Base-by-base conservation (phyloP, 2,797 vertebrate genomes). In the Holocentrus rufus region DNA sequence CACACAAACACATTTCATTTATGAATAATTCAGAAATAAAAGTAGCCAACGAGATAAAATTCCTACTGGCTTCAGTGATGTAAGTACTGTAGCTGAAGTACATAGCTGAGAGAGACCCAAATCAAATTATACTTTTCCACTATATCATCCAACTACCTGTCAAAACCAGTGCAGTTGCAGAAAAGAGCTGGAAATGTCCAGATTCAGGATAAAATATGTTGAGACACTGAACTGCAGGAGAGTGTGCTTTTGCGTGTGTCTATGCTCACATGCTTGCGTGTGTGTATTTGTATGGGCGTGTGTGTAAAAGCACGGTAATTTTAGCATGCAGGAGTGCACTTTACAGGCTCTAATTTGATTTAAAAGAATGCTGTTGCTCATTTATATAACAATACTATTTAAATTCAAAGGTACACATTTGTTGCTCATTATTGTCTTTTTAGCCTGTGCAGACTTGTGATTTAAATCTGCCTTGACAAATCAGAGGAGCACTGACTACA, bases 31-130 rank as follows among this genome's bases (percentile, higher is more conserved):
- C 65, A 65, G 6, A 74, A 59, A 52, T 46, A 59, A 64, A 66
- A 69, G 75, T 66, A 57, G 55, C 65, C 59, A 3, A 56, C 39
- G 44, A 70, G 57, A 71, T 80, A 64, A 69, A 69, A 72, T 23
- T 78, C 22, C 36, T 85, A 83, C 84, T 66, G 62, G 78, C 76
- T 81, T 65, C 69, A 68, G 27, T 83, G 72, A 83, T 82, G 50
- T 68, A 74, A 85, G 68, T 63, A 1, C 31, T 42, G 11, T 42
- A 82, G 63, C 74, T 82, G 15, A 63, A 89, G 76, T 55, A 62
- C 65, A 73, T 6, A 42, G 50, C 49, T 49, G 64, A 79, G 58
- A 72, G 62, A 86, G 66, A 72, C 56, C 44, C 62, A 63, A 69
- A 75, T 81, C 34, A 69, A 71, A 76, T 77, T 53, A 63, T 63